phyloP scores from a whole-genome alignment of 2,888 invertebrate genomes.

The Drosophila neutralis region DNA sequence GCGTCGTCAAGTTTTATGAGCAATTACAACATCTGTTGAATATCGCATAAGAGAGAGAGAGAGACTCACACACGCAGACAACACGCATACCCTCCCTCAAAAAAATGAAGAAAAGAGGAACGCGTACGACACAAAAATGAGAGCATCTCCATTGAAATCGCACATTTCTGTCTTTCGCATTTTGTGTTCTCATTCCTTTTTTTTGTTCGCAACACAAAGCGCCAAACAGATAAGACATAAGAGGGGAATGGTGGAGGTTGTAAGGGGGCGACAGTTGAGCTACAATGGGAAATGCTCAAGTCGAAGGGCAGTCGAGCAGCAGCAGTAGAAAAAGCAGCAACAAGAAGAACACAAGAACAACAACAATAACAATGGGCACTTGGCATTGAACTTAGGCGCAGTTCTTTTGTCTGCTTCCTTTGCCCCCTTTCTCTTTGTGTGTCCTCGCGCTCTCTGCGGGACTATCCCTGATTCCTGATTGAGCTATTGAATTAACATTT shows the following conservation, averaged over 20 bases:
- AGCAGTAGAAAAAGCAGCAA: conserved; percentile 28
- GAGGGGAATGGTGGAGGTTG: neutral
- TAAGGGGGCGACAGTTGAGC: neutral
- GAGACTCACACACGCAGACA: conserved; percentile 18
- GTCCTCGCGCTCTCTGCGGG: conserved; percentile 9
- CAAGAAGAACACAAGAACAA: conserved; percentile 27
- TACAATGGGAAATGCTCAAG: conserved; percentile 58
- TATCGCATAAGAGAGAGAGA: conserved; percentile 60
- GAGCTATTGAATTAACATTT: conserved; percentile 78
- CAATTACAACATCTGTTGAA: conserved; percentile 82
- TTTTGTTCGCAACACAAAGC: conserved; percentile 55
- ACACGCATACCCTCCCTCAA: conserved; percentile 18
- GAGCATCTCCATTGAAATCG: conserved; percentile 55
- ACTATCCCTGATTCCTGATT: conserved; percentile 58
- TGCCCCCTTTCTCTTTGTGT: neutral
- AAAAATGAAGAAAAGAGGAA: conserved; percentile 28
- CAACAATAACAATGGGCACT: conserved; percentile 53
- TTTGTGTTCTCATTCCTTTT: conserved; percentile 24
- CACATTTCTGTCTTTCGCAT: conserved; percentile 40
- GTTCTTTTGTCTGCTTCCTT: conserved; percentile 41
- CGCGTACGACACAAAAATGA: conserved; percentile 39
- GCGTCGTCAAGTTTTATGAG: conserved; percentile 82
- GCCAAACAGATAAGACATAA: conserved; percentile 59
- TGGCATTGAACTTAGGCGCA: conserved; percentile 74
- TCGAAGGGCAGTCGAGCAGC: conserved; percentile 49